Conservation (phyloP, 1,140 invertebrate species). For the Listronotus bonariensis region DNA sequence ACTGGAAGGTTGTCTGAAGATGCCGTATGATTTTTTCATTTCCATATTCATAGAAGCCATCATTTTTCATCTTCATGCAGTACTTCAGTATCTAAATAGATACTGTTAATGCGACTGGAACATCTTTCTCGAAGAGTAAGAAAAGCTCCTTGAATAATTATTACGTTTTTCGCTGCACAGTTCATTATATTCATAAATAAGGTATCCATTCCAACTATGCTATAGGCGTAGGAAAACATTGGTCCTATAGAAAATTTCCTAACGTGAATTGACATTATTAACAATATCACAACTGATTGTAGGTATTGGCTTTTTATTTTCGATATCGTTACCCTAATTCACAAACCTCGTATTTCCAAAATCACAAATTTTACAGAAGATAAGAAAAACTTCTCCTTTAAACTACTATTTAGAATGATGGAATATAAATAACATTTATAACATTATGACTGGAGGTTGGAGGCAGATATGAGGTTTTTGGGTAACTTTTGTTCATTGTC, state of each 20-base stretch:
- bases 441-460: no score
- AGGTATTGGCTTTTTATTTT: no score
- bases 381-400: no score
- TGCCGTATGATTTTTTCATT: constrained; percentile 47
- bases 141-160: constrained; percentile 50
- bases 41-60: constrained; percentile 38
- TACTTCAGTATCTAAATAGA: constrained; percentile 4
- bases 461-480: no score
- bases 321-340: no score
- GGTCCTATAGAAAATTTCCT: constrained; percentile 28
- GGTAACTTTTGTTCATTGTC: no score
- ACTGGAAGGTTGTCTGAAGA: constrained; percentile 46
- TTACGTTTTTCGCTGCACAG: constrained; percentile 44
- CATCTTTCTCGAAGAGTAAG: constrained; percentile 40
- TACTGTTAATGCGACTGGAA: constrained; percentile 1
- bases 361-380: no score
- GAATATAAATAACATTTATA: no score
- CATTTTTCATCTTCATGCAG: constrained; percentile 33
- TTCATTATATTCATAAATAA: constrained; percentile 53
- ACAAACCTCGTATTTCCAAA: no score
- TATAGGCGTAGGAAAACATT: constrained; percentile 50
- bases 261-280: no score
- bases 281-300: no score
- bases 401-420: no score
- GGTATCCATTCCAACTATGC: constrained; percentile 50